These are phyloP conservation scores for Corvus moneduloides DNA, from an alignment of 2,113 vertebrate genomes.

Conservation along the genomic window DNA sequence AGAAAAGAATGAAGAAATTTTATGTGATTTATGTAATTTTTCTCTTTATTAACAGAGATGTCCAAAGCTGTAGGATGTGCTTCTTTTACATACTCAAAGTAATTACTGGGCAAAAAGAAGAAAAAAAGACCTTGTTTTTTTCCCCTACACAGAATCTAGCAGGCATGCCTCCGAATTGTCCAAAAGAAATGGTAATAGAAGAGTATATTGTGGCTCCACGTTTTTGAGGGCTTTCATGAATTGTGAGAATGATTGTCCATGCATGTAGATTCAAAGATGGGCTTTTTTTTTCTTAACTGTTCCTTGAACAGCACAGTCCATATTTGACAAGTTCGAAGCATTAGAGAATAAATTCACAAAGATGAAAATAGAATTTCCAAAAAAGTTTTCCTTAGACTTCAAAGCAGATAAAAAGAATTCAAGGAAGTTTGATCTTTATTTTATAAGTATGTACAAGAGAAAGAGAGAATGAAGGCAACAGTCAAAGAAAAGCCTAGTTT, in stretches of 20 bases:
- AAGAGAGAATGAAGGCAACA: slow-evolving; percentile 28
- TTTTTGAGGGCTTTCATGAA: slow-evolving; percentile 4
- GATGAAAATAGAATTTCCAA: slow-evolving; percentile 61
- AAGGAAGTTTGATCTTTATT: slow-evolving; percentile 66
- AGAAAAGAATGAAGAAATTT: background rate
- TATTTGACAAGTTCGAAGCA: slow-evolving; percentile 49
- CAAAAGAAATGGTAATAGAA: background rate
- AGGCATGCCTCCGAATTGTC: background rate
- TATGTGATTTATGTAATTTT: too few species aligned
- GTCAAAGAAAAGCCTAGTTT: slow-evolving; percentile 58
- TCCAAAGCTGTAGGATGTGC: background rate
- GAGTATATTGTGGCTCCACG: background rate
- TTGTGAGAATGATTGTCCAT: background rate
- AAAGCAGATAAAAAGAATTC: slow-evolving; percentile 62
- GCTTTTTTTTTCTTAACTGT: slow-evolving; percentile 3
- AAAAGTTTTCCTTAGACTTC: slow-evolving; percentile 58
- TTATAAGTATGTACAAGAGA: slow-evolving; percentile 55
- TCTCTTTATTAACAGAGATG: background rate
- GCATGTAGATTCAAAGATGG: slow-evolving; percentile 14
- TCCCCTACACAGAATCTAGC: background rate
- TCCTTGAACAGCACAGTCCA: slow-evolving; percentile 29
- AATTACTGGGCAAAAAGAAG: background rate
- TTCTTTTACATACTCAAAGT: background rate
- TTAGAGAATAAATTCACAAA: slow-evolving; percentile 56
- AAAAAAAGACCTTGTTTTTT: background rate